Percentiles rank a stretch among this genome's conserved stretches.
Evolutionary conservation across 1,140 invertebrate species (phyloP).

Genomic region (Pectinophora gossypiella): DNA sequence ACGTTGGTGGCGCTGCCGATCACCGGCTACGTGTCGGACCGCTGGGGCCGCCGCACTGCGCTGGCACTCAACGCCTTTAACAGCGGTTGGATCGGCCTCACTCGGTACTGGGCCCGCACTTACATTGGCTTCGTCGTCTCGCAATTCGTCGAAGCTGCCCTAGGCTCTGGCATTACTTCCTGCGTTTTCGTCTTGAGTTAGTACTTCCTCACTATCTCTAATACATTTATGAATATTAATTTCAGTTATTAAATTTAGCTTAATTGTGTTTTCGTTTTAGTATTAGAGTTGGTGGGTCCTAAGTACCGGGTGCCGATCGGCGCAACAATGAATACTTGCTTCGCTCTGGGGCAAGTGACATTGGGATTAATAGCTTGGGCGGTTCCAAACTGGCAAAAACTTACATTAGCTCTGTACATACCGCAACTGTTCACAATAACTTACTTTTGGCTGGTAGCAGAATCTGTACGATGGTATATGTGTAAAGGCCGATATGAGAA

Average conservation of each 20-base stretch:
- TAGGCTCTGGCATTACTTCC: neutral
- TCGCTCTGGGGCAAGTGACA: conserved; percentile 81
- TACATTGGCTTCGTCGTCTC: conserved; percentile 1
- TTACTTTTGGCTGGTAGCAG: conserved; percentile 78
- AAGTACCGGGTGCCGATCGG: conserved; percentile 82
- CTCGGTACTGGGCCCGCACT: neutral
- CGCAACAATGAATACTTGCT: conserved; percentile 80
- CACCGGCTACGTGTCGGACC: neutral
- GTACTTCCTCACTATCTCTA: neutral
- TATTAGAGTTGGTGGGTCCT: conserved; percentile 84
- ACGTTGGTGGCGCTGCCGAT: neutral
- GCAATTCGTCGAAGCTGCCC: neutral
- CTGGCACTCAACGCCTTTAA: neutral
- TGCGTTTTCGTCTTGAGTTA: neutral
- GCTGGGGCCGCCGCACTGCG: neutral
- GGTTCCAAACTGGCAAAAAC: conserved; percentile 80
- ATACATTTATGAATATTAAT: neutral
- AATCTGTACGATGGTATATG: conserved; percentile 85
- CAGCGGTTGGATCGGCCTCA: neutral
- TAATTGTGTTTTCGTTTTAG: conserved; percentile 68
- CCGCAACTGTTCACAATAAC: conserved; percentile 79
- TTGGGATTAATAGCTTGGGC: conserved; percentile 81
- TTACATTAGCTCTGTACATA: conserved; percentile 80
- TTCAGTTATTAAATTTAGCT: neutral
- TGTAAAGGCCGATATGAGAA: conserved; percentile 80